Base-by-base conservation (phyloP, 2,113 vertebrate genomes). In the Tautogolabrus adspersus region DNA sequence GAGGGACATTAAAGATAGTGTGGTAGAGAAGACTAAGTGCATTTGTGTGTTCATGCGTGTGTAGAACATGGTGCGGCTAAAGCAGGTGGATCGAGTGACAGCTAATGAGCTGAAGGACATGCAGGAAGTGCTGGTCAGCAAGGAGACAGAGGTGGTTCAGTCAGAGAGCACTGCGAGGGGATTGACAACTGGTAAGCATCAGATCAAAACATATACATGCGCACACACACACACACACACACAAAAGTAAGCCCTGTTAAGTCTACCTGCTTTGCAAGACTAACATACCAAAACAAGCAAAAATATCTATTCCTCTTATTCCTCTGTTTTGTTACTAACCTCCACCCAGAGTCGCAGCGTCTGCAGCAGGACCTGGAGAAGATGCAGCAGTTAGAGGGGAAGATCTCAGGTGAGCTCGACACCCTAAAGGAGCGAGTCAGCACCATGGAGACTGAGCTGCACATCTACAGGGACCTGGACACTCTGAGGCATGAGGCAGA, bases 41-140 rank as follows among this genome's bases (percentile, higher is more conserved):
- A 38, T 47, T 49, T 38, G n/a, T 60, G 65, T 59, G 62, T 66
- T 10, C 76, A 5, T 70, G 44, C 79, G 0, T 72, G 15, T 75
- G n/a, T 83, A 99, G 97, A 97, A 95, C 93, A 95, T 98, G 93
- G 92, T 94, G 90, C 94, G 92, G 64, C 94, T 98, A 77, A 95
- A 94, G 75, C 96, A 96, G 73, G 95, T 99, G 79, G 96, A 97
- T 0, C 95, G 95, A 9, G 93, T 99, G 67, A 97, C 96, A 2
- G 96, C 95, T 84, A 95, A 96, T 81, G 97, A 99, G 64, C 93
- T 99, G 74, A 97, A 93, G 87, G 95, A 96, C 81, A 97, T 99
- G 96, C 98, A 99, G 84, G 97, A 99, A 77, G 96, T 98, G 81
- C 96, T 99, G 81, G 95, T 93, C 85, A 97, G 96, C 90, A 99